Evolutionary conservation across 2,113 vertebrate species (phyloP).

Genomic region (Pantherophis guttatus): DNA sequence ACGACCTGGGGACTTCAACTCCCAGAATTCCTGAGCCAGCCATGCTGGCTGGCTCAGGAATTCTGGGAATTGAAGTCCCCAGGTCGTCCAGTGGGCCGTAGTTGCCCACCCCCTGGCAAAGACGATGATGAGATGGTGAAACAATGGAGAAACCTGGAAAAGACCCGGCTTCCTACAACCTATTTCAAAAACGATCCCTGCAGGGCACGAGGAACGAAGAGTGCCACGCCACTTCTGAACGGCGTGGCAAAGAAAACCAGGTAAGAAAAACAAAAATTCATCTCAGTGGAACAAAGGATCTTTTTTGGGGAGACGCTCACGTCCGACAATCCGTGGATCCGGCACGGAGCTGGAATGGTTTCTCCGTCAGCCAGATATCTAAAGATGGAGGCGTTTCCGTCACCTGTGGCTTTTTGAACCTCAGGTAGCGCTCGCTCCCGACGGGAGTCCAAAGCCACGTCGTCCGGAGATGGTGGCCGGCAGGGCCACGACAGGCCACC

Average conservation of each 20-base stretch:
- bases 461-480: background rate
- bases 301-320: background rate
- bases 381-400: background rate
- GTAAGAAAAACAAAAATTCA: fast-evolving
- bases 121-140: background rate
- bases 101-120: background rate
- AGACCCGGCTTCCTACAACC: background rate
- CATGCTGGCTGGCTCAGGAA: background rate
- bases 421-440: too few relatives aligned
- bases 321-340: background rate
- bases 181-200: background rate
- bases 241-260: background rate
- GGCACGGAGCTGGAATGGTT: background rate
- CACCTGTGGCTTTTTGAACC: background rate
- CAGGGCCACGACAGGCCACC: background rate
- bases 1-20: background rate
- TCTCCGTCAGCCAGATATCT: background rate
- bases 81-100: background rate
- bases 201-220: background rate
- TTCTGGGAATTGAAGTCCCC: background rate
- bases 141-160: background rate
- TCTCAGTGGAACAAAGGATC: background rate
- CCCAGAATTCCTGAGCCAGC: background rate
- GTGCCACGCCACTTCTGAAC: too few relatives aligned
- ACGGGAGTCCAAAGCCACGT: background rate